phyloP scores from a whole-genome alignment of 1,140 invertebrate genomes.

The Papilio polyxenes region DNA sequence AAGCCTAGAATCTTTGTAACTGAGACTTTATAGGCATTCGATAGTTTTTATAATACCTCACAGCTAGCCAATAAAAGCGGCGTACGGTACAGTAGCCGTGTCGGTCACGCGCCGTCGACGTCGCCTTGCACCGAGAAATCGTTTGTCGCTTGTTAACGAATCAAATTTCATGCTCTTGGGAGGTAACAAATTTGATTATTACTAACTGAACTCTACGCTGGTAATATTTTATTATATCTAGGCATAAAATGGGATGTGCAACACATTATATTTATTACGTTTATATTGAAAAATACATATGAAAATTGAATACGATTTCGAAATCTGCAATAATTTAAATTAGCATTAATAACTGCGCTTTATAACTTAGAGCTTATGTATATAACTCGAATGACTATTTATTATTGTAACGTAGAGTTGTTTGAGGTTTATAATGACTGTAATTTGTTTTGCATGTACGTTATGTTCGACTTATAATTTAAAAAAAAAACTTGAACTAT shows the following conservation, averaged over 20 bases:
- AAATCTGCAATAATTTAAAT: too few species aligned
- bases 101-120: conserved; percentile 27
- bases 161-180: conserved; percentile 34
- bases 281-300: too few species aligned
- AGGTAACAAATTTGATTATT: conserved; percentile 35
- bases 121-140: conserved; percentile 31
- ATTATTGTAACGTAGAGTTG: too few species aligned
- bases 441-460: not conserved
- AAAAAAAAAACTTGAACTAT: not conserved
- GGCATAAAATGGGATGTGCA: not conserved
- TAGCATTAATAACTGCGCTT: too few species aligned
- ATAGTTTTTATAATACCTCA: conserved; percentile 20
- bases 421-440: too few species aligned
- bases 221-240: not conserved
- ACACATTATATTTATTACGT: too few species aligned
- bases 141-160: conserved; percentile 26
- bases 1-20: not conserved
- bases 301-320: too few species aligned
- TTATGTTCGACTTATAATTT: not conserved
- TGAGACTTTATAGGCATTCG: not conserved
- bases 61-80: conserved; percentile 1
- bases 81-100: conserved; percentile 9
- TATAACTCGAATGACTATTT: too few species aligned
- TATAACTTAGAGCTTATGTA: too few species aligned
- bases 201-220: not conserved